Percentiles rank a stretch among this genome's conserved stretches.
Conservation (phyloP, 2,888 invertebrate species). For the Himalopsyche japonica region DNA sequence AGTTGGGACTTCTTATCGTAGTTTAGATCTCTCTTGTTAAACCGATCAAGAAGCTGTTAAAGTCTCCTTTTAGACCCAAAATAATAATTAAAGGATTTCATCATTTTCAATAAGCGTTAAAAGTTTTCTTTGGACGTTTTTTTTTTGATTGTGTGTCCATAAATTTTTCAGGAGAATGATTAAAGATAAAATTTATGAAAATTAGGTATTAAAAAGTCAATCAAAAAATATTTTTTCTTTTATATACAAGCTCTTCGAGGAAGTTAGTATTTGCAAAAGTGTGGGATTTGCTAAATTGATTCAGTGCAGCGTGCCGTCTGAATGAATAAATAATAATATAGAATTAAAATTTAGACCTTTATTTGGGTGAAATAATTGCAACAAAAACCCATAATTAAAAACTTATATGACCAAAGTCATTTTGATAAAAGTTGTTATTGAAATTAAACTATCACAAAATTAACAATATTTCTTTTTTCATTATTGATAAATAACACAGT, state of each 20-base stretch:
- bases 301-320: not conserved
- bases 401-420: no score
- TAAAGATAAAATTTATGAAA: no score
- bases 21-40: not conserved
- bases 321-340: not conserved
- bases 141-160: no score
- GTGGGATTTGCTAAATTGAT: not conserved
- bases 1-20: not conserved
- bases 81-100: constrained; percentile 3
- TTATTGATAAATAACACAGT: no score
- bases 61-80: not conserved
- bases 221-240: no score
- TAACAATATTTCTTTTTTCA: no score
- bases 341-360: not conserved
- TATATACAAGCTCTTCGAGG: no score
- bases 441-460: no score
- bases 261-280: not conserved
- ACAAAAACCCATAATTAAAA: not conserved
- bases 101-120: not conserved
- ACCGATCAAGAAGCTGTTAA: constrained; percentile 8
- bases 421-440: no score
- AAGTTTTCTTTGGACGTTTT: no score
- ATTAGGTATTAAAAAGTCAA: no score
- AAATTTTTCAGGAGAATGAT: no score
- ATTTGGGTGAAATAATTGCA: not conserved